phyloP scores from a whole-genome alignment of 2,888 invertebrate genomes.

The Tipula lateralis region DNA sequence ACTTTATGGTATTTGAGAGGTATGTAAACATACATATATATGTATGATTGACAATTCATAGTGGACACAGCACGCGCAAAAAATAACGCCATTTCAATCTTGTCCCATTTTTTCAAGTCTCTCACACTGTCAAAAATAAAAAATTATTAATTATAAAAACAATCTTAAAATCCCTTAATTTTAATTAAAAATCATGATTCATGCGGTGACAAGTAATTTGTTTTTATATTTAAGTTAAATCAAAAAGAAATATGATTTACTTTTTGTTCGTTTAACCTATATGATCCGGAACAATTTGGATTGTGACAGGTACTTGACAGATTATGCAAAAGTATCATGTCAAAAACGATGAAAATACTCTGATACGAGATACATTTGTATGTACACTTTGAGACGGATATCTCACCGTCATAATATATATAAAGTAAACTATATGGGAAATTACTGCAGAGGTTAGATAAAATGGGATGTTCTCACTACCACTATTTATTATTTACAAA shows the following conservation, averaged over 20 bases:
- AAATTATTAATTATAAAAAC: not conserved
- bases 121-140: not conserved
- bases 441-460: not conserved
- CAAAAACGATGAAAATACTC: not conserved
- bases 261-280: not conserved
- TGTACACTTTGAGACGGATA: not conserved
- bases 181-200: not conserved
- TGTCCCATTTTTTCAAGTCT: not conserved
- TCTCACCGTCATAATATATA: not conserved
- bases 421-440: not conserved
- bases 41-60: not conserved
- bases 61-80: not conserved
- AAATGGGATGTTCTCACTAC: not conserved
- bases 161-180: not conserved
- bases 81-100: not conserved
- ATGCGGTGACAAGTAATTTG: not conserved
- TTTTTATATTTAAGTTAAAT: not conserved
- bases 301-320: not conserved
- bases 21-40: no score
- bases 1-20: not conserved
- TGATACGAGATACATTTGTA: not conserved
- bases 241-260: not conserved
- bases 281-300: not conserved
- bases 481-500: not conserved
- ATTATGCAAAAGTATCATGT: not conserved